These are phyloP conservation scores for Enteromius radiatus DNA, from an alignment of 2,797 vertebrate species.

Conservation along the genomic window DNA sequence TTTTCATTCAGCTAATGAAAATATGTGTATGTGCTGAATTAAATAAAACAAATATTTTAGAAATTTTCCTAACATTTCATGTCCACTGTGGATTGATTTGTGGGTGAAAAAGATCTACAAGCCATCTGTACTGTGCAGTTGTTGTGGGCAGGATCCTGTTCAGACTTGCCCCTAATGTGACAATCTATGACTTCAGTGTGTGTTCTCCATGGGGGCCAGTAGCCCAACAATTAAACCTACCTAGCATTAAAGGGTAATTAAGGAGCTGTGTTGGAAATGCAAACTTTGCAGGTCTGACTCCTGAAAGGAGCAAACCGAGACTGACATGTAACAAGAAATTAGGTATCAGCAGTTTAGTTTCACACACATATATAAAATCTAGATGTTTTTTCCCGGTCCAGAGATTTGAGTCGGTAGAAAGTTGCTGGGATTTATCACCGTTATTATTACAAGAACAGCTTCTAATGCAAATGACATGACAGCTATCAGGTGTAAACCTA, in stretches of 20 bases:
- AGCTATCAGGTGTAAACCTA: constrained; percentile 10
- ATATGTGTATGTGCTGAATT: neutral
- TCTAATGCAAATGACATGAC: constrained; percentile 4
- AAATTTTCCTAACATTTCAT: neutral
- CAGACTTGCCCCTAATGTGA: constrained; percentile 43
- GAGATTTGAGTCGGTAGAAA: neutral
- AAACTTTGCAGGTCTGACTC: neutral
- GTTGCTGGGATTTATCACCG: neutral
- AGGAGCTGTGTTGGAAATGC: constrained; percentile 5
- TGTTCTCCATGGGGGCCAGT: neutral
- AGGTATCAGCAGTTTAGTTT: neutral
- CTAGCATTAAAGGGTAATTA: neutral
- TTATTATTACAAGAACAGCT: constrained; percentile 5
- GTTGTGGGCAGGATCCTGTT: constrained; percentile 24
- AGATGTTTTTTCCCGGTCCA: neutral
- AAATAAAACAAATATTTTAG: constrained; percentile 25
- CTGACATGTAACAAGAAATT: neutral
- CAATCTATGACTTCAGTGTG: constrained; percentile 19
- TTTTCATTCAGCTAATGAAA: constrained; percentile 4
- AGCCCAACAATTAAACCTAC: constrained; percentile 19
- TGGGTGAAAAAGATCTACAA: neutral
- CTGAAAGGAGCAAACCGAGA: neutral
- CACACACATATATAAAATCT: neutral
- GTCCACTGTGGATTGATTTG: neutral
- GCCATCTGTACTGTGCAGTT: constrained; percentile 17